Conservation (phyloP, 2,113 vertebrate species). For the Sinocyclocheilus rhinocerous region DNA sequence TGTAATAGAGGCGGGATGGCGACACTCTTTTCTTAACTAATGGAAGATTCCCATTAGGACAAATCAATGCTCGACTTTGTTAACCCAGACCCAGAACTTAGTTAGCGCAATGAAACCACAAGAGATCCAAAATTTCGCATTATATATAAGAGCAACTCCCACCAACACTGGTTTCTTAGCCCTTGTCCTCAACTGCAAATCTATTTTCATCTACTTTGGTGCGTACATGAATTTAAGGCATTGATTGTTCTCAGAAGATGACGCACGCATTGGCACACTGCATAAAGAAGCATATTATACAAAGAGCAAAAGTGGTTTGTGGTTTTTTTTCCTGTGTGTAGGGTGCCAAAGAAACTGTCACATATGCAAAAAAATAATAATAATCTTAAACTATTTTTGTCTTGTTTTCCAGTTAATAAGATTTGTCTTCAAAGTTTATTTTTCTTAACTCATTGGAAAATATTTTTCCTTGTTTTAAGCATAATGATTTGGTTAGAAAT, state of each 20-base stretch:
- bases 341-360: background rate
- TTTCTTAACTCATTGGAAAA: background rate
- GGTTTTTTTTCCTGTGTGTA: background rate
- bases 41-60: conserved; percentile 6
- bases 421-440: background rate
- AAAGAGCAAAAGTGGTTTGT: background rate
- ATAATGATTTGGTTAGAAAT: background rate
- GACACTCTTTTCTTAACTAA: conserved; percentile 63
- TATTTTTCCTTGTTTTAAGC: background rate
- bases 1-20: conserved; percentile 50
- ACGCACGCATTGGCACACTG: conserved; percentile 17
- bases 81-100: conserved; percentile 7
- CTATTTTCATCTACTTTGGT: conserved; percentile 75
- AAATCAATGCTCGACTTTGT: conserved; percentile 29
- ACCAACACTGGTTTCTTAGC: conserved; percentile 23
- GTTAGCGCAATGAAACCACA: conserved; percentile 9
- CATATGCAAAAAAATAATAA: background rate
- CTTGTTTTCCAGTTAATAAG: background rate
- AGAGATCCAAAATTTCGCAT: background rate
- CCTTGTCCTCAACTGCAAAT: conserved; percentile 23
- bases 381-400: background rate
- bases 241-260: conserved; percentile 63
- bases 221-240: conserved; percentile 78
- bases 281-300: background rate
- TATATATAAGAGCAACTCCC: conserved; percentile 15